Conservation (phyloP, 2,797 vertebrate species). For the Characodon lateralis region DNA sequence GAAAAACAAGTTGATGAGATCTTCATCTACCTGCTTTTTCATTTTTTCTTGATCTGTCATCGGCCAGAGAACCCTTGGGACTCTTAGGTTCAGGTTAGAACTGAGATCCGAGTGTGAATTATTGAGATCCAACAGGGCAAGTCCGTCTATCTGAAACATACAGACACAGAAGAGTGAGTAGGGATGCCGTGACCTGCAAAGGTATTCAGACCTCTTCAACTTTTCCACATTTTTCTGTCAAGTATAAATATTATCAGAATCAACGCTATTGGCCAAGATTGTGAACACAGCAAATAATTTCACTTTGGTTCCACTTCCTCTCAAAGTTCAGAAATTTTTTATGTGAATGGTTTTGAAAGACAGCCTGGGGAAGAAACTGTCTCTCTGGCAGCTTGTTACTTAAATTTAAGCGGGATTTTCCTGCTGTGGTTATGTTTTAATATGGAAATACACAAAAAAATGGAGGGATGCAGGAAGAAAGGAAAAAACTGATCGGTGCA, state of each 20-base stretch:
- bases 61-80: slow-evolving; percentile 74
- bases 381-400: too few relatives aligned
- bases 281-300: too few relatives aligned
- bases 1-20: slow-evolving; percentile 23
- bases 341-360: not conserved
- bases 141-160: slow-evolving; percentile 68
- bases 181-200: not conserved
- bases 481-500: not conserved
- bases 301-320: too few relatives aligned
- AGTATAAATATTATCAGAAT: too few relatives aligned
- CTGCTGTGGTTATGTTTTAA: too few relatives aligned
- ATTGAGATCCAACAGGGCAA: slow-evolving; percentile 20
- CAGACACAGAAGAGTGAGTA: not conserved
- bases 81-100: slow-evolving; percentile 37
- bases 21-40: slow-evolving; percentile 79
- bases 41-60: slow-evolving; percentile 82
- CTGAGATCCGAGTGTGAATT: slow-evolving; percentile 22
- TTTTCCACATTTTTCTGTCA: not conserved
- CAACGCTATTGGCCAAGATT: too few relatives aligned
- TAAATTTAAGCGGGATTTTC: too few relatives aligned
- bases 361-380: not conserved
- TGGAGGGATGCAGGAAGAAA: too few relatives aligned
- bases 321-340: too few relatives aligned
- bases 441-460: too few relatives aligned
- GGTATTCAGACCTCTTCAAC: not conserved